phyloP scores from a whole-genome alignment of 2,113 vertebrate species.

The Potamarius usumacintae region DNA sequence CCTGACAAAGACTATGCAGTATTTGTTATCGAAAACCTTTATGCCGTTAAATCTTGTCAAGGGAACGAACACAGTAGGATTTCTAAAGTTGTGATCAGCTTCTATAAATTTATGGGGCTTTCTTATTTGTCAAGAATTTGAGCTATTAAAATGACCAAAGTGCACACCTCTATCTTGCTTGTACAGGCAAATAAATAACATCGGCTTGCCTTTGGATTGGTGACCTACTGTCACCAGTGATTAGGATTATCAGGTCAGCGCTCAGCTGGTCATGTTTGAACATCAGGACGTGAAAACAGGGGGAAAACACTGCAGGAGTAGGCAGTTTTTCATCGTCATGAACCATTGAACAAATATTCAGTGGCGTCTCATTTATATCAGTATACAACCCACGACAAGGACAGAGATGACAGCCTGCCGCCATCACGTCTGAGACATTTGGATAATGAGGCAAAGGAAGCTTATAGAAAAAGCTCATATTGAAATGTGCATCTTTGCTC shows the following conservation, averaged over 20 bases:
- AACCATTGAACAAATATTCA: slow-evolving; percentile 5
- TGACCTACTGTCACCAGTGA: not conserved
- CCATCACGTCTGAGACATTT: not conserved
- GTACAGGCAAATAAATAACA: not conserved
- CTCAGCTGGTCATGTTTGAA: not conserved
- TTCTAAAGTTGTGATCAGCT: not conserved
- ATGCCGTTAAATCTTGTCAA: not conserved
- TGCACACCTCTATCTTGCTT: not conserved
- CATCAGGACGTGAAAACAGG: not conserved
- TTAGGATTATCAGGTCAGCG: slow-evolving; percentile 8
- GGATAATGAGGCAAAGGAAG: not conserved
- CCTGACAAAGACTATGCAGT: not conserved
- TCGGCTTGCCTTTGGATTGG: not conserved
- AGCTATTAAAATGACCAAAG: not conserved
- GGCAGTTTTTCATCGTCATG: not conserved
- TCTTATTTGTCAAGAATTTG: not conserved
- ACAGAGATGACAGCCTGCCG: not conserved
- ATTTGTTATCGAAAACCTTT: not conserved
- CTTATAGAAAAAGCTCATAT: not conserved
- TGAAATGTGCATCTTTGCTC: not conserved
- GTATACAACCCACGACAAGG: not conserved
- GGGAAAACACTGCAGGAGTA: not conserved
- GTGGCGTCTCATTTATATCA: not conserved
- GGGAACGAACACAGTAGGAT: not conserved
- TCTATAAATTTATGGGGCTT: not conserved